Conservation (phyloP, 2,797 vertebrate species). For the Orientallactaga sibirica region DNA sequence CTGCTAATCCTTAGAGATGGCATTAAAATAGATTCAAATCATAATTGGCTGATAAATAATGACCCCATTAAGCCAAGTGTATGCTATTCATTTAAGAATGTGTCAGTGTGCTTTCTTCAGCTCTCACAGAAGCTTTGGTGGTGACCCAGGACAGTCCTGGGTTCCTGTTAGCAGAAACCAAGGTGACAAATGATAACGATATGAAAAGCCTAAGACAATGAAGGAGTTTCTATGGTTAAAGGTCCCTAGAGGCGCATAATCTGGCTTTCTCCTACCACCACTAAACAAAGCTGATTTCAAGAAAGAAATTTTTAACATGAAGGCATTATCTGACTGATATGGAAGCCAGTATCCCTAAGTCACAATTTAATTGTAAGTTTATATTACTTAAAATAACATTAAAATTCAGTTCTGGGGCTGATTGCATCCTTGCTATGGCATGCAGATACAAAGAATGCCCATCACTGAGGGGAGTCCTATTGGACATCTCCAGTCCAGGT, state of each 20-base stretch:
- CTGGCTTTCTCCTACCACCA: background rate
- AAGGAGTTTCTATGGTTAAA: background rate
- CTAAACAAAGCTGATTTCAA: background rate
- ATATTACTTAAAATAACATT: background rate
- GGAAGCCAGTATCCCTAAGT: background rate
- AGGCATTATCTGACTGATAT: background rate
- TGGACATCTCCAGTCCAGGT: background rate
- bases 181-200: background rate
- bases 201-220: background rate
- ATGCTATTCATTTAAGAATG: constrained; percentile 42
- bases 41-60: constrained; percentile 58
- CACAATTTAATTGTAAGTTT: background rate
- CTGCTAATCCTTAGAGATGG: constrained; percentile 7
- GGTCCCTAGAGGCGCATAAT: background rate
- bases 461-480: background rate
- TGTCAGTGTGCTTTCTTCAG: background rate
- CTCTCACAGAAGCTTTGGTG: background rate
- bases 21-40: constrained; percentile 45
- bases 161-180: background rate
- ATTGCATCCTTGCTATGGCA: background rate
- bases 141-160: background rate
- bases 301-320: background rate
- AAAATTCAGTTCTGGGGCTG: background rate
- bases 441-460: background rate
- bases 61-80: constrained; percentile 9